Base-by-base conservation (phyloP, 1,140 invertebrate genomes). In the Trachymyrmex septentrionalis region DNA sequence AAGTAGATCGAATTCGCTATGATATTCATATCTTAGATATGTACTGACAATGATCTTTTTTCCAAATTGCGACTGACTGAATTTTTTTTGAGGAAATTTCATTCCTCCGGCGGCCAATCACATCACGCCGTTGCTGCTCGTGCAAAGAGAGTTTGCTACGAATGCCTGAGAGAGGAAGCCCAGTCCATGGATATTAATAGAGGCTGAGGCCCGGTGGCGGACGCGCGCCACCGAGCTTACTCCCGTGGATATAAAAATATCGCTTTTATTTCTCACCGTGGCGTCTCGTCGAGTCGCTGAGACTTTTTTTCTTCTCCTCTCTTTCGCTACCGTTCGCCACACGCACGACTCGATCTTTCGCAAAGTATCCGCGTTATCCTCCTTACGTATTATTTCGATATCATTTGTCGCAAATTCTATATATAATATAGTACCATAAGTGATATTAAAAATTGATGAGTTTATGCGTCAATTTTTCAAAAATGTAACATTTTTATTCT, bases 121-220 rank as follows among this genome's bases (percentile, higher is more conserved):
- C 34, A 50, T 82, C 55, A 73, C 38, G 19, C 6, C 14, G 14
- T 12, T 67, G 21, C 38, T 44, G 48, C 9, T 73, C 38, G 67
- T 73, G 27, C 53, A 48, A 75, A 75, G 80, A 61, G 38, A 63
- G 61, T 88, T 86, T 48, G 66, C 27, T 82, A 82, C 27, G 67
- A 44, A 71, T 44, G 64, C 5, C 6, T 85, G 88, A 93, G 88
- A 93, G 88, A 93, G 90, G 89, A 92, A 93, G 91, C 92, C 90
- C 91, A 89, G 93, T 89, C 92, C 86, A 87, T 89, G 91, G 94
- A 94, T 95, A 95, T 95, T 95, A 94, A 95, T 95, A 95, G 94
- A 94, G 92, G 73, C 90, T 92, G 92, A 93, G 93, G 92, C 92
- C 92, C 90, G 92, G 90, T 92, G 89, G 91, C 92, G 88, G 82